Percentiles rank a stretch among this genome's conserved stretches.
These are phyloP conservation scores for Alligator mississippiensis DNA, from an alignment of 2,113 vertebrate species.

Conservation along the genomic window DNA sequence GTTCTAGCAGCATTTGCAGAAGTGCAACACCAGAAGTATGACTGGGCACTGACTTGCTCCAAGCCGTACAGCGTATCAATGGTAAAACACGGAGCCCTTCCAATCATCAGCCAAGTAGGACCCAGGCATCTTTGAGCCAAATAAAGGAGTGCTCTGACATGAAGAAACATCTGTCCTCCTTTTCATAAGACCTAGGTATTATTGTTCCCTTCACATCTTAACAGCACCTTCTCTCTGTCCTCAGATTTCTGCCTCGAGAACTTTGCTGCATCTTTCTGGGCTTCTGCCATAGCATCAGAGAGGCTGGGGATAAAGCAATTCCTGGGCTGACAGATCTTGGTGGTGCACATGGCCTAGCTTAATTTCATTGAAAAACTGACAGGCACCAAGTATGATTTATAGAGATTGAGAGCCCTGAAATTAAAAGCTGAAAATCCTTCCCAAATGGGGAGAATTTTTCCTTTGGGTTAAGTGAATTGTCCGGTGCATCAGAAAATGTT, in stretches of 20 bases:
- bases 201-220: background rate
- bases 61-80: too few relatives aligned
- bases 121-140: background rate
- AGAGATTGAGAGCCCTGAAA: background rate
- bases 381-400: background rate
- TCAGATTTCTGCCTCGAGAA: background rate
- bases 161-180: rapidly evolving
- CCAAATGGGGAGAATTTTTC: background rate
- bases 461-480: background rate
- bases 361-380: conserved; percentile 5
- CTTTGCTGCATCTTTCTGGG: background rate
- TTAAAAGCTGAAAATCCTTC: background rate
- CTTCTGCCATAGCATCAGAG: background rate
- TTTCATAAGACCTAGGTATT: background rate
- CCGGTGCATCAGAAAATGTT: background rate
- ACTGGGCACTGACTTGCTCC: rapidly evolving
- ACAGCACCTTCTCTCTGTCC: rapidly evolving
- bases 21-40: background rate
- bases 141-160: background rate
- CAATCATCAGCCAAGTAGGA: background rate
- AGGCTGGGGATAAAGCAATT: background rate
- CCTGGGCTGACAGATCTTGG: background rate
- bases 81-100: rapidly evolving
- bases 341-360: background rate
- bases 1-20: background rate